Base-by-base conservation (phyloP, 2,113 vertebrate species). In the Pogona vitticeps region DNA sequence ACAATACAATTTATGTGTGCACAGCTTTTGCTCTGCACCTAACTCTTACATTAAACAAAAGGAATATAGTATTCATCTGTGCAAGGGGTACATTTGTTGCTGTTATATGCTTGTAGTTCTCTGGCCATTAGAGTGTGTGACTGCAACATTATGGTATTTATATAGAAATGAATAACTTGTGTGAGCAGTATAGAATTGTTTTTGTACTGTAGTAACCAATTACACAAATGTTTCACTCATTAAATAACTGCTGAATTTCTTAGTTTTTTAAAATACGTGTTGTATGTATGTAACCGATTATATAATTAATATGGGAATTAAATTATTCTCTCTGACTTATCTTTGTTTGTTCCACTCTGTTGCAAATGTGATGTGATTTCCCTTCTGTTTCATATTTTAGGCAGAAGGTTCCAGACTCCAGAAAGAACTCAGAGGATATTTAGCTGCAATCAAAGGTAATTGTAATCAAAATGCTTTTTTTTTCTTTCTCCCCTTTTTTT, bases 391-490 rank as follows among this genome's bases (percentile, higher is more conserved):
- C 92, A 94, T 93, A 56, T 96, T 95, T 82, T 94, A 99, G 99
- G 96, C 97, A 83, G 99, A 99, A 93, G 99, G 99, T 75, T 96
- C 97, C 75, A 97, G 98, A 84, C 97, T 99, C 89, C 99, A 99
- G 94, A 98, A 98, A 92, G 98, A 99, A 92, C 96, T 99, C 94
- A 98, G 97, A 94, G 97, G 95, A 68, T 99, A 99, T 96, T 97
- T 99, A 97, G 94, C 97, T 86, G 98, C 99, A 78, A 99, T 99
- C 82, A 99, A 99, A 98, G 99, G 99, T 98, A 96, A 95, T 17
- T 40, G 26, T 77, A 86, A 71, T 92, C 86, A 31, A 83, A 83
- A 15, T 85, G 87, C 0, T 0, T 80, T 33, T 56, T 59, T 14
- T 38, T 56, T 23, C 10, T 8, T 42, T 15, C 10, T 76, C 86